A percentile compares a stretch with the other conserved stretches of the same genome.
Conservation (phyloP, 2,113 vertebrate genomes). For the Taxidea taxus region DNA sequence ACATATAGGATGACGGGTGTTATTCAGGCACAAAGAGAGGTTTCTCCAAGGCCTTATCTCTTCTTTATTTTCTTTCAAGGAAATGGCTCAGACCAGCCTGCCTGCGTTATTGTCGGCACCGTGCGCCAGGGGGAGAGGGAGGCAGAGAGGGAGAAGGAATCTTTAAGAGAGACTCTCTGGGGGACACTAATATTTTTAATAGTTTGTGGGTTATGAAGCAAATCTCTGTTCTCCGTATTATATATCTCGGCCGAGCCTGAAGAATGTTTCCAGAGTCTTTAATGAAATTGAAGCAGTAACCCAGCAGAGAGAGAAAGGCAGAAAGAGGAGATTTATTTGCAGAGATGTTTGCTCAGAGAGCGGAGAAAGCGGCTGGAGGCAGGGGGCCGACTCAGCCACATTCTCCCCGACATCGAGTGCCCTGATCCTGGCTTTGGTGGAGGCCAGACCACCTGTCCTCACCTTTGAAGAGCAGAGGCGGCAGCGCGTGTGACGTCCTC, state of each 20-base stretch:
- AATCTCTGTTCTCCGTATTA: constrained; percentile 88
- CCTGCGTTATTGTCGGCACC: constrained; percentile 84
- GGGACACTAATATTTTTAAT: constrained; percentile 88
- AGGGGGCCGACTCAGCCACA: constrained; percentile 50
- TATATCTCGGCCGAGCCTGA: constrained; percentile 83
- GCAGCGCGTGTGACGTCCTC: not conserved
- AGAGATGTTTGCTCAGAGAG: constrained; percentile 82
- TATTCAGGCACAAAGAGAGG: constrained; percentile 72
- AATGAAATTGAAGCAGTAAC: constrained; percentile 85
- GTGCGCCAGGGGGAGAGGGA: constrained; percentile 76
- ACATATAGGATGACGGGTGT: constrained; percentile 16
- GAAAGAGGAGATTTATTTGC: constrained; percentile 83
- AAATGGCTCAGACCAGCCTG: constrained; percentile 79
- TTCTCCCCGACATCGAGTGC: not conserved
- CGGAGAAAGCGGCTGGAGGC: constrained; percentile 66
- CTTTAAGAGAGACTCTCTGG: constrained; percentile 83
- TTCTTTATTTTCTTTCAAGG: constrained; percentile 81
- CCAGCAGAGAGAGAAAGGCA: constrained; percentile 78
- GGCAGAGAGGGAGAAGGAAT: constrained; percentile 83
- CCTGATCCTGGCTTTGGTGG: not conserved
- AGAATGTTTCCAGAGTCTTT: constrained; percentile 86
- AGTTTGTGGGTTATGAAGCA: constrained; percentile 88
- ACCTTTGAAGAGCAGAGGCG: constrained; percentile 45
- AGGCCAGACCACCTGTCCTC: constrained; percentile 53
- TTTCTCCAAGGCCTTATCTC: constrained; percentile 78